These are phyloP conservation scores for Bagarius yarrelli DNA, from an alignment of 2,113 vertebrate species.

Conservation along the genomic window DNA sequence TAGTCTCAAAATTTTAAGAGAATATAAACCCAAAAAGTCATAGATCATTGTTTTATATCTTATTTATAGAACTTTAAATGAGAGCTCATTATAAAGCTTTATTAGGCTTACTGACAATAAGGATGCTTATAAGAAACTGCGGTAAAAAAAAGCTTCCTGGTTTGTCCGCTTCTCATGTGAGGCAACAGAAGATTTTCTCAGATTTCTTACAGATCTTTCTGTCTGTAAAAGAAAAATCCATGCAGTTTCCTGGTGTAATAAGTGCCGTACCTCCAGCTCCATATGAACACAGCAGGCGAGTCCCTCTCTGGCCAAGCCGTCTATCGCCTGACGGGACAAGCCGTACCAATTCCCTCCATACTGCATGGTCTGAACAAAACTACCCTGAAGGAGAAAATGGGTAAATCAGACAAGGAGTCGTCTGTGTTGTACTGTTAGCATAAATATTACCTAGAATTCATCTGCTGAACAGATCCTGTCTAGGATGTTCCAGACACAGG, in stretches of 20 bases:
- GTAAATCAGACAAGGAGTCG: slow-evolving; percentile 1
- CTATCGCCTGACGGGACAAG: slow-evolving; percentile 81
- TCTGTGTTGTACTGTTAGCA: background rate
- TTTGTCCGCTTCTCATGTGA: background rate
- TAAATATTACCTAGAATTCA: slow-evolving; percentile 5
- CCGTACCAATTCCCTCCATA: slow-evolving; percentile 79
- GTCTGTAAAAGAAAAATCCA: background rate
- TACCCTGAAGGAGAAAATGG: slow-evolving; percentile 71
- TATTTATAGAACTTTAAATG: background rate
- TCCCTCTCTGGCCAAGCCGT: slow-evolving; percentile 83
- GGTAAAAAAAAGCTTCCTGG: too few relatives aligned
- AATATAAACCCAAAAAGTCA: background rate
- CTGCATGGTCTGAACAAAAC: slow-evolving; percentile 82
- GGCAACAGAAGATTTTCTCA: background rate
- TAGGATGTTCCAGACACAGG: background rate
- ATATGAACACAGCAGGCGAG: slow-evolving; percentile 85
- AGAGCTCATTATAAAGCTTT: background rate
- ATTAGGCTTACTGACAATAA: background rate
- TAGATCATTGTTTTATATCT: background rate
- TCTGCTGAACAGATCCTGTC: slow-evolving; percentile 39
- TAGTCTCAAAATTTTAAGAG: too few relatives aligned
- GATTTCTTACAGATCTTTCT: background rate
- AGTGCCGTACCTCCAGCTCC: slow-evolving; percentile 84
- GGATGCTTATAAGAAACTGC: too few relatives aligned
- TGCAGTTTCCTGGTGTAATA: background rate